Conservation (phyloP, 2,113 vertebrate genomes). For the Dolichotis patagonum region DNA sequence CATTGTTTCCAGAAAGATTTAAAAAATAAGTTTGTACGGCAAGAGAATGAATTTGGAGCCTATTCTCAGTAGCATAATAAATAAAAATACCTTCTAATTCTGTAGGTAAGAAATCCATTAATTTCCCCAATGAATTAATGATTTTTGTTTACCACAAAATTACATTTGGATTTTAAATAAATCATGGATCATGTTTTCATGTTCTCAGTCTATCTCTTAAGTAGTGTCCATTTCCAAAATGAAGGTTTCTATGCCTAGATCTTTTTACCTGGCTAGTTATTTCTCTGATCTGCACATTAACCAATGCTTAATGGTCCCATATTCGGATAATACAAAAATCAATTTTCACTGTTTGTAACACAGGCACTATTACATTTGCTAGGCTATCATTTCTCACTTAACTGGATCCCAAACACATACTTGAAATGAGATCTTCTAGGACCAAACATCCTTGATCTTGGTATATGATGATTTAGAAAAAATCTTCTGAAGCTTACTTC, state of each 20-base stretch:
- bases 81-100: background rate
- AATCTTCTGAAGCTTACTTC: background rate
- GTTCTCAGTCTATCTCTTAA: background rate
- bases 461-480: background rate
- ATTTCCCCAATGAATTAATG: background rate
- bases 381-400: background rate
- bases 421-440: background rate
- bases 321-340: background rate
- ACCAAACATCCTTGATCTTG: background rate
- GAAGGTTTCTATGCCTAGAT: background rate
- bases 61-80: background rate
- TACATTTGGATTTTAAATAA: background rate
- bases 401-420: background rate
- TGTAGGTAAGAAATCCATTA: background rate
- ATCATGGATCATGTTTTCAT: background rate
- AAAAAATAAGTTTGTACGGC: background rate
- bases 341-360: background rate
- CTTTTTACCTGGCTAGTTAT: background rate
- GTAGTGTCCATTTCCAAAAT: background rate
- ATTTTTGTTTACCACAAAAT: background rate
- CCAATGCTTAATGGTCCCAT: background rate
- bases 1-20: background rate
- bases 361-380: background rate
- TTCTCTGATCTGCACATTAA: background rate
- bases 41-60: background rate